Conservation (phyloP, 2,888 invertebrate genomes). For the Pterobdella sp. region DNA sequence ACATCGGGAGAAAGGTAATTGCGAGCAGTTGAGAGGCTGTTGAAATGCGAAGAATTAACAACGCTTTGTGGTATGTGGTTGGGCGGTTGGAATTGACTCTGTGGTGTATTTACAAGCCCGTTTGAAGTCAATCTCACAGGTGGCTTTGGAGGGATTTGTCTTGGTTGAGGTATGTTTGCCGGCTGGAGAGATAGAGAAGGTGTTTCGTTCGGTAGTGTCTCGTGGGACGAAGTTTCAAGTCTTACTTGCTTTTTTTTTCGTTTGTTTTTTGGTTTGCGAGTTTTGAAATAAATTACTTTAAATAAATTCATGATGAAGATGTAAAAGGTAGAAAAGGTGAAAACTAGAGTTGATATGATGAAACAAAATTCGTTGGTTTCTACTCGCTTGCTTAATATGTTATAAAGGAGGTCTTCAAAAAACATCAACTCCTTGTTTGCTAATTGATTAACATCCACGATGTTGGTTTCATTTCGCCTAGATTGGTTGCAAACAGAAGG, state of each 20-base stretch:
- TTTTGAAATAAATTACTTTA: slow-evolving; percentile 34
- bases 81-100: background rate
- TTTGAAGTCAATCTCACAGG: background rate
- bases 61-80: slow-evolving; percentile 15
- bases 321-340: slow-evolving; percentile 31
- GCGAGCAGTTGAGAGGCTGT: slow-evolving; percentile 7
- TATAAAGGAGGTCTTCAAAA: slow-evolving; percentile 21
- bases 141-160: background rate
- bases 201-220: background rate
- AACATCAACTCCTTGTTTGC: slow-evolving; percentile 29
- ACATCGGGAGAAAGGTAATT: slow-evolving; percentile 1
- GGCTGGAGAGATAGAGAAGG: background rate
- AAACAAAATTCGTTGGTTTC: slow-evolving; percentile 12
- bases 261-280: slow-evolving; percentile 28
- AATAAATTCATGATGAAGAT: slow-evolving; percentile 30
- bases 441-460: slow-evolving; percentile 33
- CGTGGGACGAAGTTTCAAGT: slow-evolving; percentile 11
- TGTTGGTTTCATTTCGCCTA: slow-evolving; percentile 37
- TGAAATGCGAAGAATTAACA: slow-evolving; percentile 18
- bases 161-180: background rate
- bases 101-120: background rate
- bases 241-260: slow-evolving; percentile 30
- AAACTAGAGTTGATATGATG: slow-evolving; percentile 28
- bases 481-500: slow-evolving; percentile 36
- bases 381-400: slow-evolving; percentile 21